phyloP scores from a whole-genome alignment of 2,113 vertebrate genomes.

The Dicrurus megarhynchus region DNA sequence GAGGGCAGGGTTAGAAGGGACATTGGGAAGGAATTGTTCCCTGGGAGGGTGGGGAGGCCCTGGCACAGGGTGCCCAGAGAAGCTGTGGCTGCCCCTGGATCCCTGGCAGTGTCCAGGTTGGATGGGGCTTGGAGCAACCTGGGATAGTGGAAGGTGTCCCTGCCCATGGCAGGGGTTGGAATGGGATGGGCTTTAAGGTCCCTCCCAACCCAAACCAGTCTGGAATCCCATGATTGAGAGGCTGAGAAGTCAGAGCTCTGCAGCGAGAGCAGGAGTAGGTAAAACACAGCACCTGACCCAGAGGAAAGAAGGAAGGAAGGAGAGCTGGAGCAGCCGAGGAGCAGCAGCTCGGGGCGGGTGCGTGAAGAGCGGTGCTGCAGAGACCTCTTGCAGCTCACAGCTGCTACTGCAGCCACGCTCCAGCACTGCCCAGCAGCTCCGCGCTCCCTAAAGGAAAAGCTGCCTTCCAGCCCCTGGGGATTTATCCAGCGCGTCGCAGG shows the following conservation, averaged over 20 bases:
- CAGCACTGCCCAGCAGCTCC: background rate
- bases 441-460: accelerated
- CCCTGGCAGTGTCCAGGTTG: accelerated
- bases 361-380: background rate
- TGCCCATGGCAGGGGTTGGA: background rate
- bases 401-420: background rate
- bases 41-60: accelerated
- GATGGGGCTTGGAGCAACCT: accelerated
- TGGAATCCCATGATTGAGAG: background rate
- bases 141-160: background rate
- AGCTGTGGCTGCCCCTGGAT: background rate
- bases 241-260: background rate
- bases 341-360: background rate
- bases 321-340: accelerated
- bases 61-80: background rate
- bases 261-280: background rate
- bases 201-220: background rate
- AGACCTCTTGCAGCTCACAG: conserved; percentile 44
- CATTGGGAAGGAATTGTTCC: accelerated
- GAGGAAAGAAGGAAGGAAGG: background rate
- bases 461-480: background rate
- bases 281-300: background rate
- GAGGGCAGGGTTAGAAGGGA: background rate
- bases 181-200: background rate
- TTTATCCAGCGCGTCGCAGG: accelerated